Conservation (phyloP, 1,140 invertebrate species). For the Bombus haemorrhoidalis region DNA sequence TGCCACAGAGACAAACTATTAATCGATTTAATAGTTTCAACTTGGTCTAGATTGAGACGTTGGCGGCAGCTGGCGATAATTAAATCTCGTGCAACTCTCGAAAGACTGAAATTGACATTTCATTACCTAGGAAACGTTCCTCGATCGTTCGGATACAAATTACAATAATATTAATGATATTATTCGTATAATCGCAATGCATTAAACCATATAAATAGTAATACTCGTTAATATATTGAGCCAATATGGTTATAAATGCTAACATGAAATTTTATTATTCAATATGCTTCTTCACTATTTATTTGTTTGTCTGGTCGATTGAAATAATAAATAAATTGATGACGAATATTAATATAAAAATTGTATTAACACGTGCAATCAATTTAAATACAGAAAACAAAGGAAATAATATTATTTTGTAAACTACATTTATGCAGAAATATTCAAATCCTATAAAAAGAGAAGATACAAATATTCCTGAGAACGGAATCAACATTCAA, state of each 20-base stretch:
- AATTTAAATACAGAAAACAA: background rate
- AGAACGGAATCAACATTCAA: background rate
- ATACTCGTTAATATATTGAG: background rate
- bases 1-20: slow-evolving; percentile 53
- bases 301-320: background rate
- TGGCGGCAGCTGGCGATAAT: slow-evolving; percentile 50
- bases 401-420: background rate
- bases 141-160: slow-evolving; percentile 5
- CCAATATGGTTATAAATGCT: no score
- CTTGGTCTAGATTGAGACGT: slow-evolving; percentile 53
- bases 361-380: background rate
- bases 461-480: background rate
- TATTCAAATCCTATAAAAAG: background rate
- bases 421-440: background rate
- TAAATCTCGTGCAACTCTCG: slow-evolving; percentile 51
- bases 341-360: no score
- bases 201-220: background rate
- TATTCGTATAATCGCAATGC: background rate
- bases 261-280: background rate
- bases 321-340: background rate
- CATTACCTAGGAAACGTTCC: slow-evolving; percentile 37
- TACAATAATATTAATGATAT: slow-evolving; percentile 18
- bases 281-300: background rate
- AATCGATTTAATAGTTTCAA: slow-evolving; percentile 64
- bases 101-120: slow-evolving; percentile 61